Evolutionary conservation across 2,888 invertebrate species (phyloP), one percentile per base, ranked within the genome.

Genomic region (Lydus trimaculatus): DNA sequence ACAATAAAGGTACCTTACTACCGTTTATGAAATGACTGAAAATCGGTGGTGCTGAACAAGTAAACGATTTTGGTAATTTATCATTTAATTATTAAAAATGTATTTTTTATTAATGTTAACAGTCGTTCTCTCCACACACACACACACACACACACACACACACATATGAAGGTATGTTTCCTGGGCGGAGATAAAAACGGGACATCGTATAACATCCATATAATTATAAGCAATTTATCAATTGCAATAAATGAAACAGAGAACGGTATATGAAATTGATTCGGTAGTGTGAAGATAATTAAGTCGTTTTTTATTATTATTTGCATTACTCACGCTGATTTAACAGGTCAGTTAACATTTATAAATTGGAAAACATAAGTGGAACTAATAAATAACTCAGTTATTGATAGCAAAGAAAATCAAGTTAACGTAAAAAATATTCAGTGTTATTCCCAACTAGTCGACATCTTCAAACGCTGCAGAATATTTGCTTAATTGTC

Each of bases 1-100:
- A 43, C 71, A 59, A 31, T 28, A 58, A 66, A 65, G 63, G 66
- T 31, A n/a, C n/a, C n/a, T n/a, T n/a, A n/a, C n/a, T n/a, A 25
- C 36, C 39, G 5, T 36, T 25, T 15, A 15, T 61, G 61, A 48
- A 25, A 11, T 56, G 56, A 20, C 5, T 25, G 15, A 23, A 25
- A 56, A 13, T 56, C 48, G 23, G 8, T 39, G 48, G 43, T 6
- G 5, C 11, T n/a, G 2, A 48, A 20, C 48, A 20, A 15, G 25
- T 15, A 23, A 56, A 11, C 56, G 25, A 25, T 56, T 56, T 56
- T 6, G 25, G 13, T 13, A 56, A 25, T 56, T 56, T 56, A 56
- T 56, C 56, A 56, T 56, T 56, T 48, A 20, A 48, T 48, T 48
- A 48, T 48, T 17, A 48, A 48, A 20, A 48, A 48, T n/a, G n/a